Evolutionary conservation across 2,797 vertebrate species (phyloP).

Genomic region (Bufotes viridis): DNA sequence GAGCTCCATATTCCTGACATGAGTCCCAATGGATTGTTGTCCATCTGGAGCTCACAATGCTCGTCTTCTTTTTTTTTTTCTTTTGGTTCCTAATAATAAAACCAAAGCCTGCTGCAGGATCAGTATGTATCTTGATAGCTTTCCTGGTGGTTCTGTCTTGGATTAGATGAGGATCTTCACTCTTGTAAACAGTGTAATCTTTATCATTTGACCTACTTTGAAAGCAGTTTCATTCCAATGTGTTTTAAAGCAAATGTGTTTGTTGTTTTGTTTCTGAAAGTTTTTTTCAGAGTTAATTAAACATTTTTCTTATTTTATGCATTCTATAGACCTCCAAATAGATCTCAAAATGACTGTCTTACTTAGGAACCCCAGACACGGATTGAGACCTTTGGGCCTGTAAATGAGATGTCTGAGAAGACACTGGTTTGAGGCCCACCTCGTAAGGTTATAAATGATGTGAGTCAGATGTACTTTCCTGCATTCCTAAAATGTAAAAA

Average conservation of each 20-base stretch:
- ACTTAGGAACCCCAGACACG: no score
- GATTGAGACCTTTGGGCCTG: no score
- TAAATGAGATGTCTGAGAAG: no score
- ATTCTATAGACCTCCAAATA: no score
- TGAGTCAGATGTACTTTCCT: no score
- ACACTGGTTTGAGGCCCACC: no score
- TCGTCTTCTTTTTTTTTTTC: slow-evolving; percentile 19
- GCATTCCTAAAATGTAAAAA: no score
- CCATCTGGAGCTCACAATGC: slow-evolving; percentile 58
- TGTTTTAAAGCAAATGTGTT: background rate
- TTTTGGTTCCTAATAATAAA: slow-evolving; percentile 13
- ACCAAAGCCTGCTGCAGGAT: slow-evolving; percentile 37
- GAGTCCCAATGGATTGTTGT: slow-evolving; percentile 50
- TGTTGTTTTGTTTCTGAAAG: background rate
- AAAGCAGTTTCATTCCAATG: slow-evolving; percentile 27
- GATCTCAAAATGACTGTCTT: no score
- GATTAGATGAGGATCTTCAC: slow-evolving; percentile 37
- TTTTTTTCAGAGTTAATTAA: background rate
- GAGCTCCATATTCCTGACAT: slow-evolving; percentile 58
- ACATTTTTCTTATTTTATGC: background rate
- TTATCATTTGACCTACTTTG: slow-evolving; percentile 39
- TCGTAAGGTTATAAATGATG: no score
- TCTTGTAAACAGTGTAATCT: slow-evolving; percentile 17
- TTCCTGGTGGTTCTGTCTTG: slow-evolving; percentile 38
- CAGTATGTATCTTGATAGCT: slow-evolving; percentile 25